These are phyloP conservation scores for Achlya flavicornis DNA, from an alignment of 2,888 invertebrate genomes.

Conservation along the genomic window DNA sequence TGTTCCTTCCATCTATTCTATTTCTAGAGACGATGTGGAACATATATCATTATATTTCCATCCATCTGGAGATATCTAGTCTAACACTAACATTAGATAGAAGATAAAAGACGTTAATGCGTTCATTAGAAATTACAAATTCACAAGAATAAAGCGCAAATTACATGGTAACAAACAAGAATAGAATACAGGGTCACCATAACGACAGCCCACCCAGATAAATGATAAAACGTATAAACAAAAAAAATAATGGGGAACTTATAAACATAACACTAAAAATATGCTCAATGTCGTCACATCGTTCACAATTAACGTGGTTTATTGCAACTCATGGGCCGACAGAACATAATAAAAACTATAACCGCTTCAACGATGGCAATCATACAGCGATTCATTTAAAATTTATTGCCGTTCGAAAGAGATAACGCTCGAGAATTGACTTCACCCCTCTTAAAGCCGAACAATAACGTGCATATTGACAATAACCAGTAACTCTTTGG, in stretches of 20 bases:
- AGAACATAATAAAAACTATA: constrained; percentile 47
- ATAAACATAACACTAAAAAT: constrained; percentile 11
- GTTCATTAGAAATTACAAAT: not conserved
- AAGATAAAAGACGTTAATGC: constrained; percentile 5
- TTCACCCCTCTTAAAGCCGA: constrained; percentile 42
- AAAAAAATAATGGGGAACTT: not conserved
- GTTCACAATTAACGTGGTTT: not conserved
- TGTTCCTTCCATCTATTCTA: too few relatives aligned
- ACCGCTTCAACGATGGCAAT: constrained; percentile 54
- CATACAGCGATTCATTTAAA: constrained; percentile 62
- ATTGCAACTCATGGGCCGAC: constrained; percentile 6
- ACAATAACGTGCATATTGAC: constrained; percentile 56
- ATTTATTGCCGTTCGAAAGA: constrained; percentile 59
- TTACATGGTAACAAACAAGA: not conserved
- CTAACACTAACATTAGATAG: not conserved
- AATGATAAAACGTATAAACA: constrained; percentile 4
- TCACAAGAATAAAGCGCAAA: not conserved
- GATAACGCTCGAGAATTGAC: constrained; percentile 48
- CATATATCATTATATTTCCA: not conserved
- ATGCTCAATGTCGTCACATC: not conserved
- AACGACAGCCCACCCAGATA: not conserved
- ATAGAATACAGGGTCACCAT: constrained; percentile 9
- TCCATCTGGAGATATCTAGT: not conserved
- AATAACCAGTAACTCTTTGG: constrained; percentile 60
- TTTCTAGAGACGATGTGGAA: too few relatives aligned